These are phyloP conservation scores for Ochropacha duplaris DNA, from an alignment of 2,888 invertebrate genomes.

Conservation along the genomic window DNA sequence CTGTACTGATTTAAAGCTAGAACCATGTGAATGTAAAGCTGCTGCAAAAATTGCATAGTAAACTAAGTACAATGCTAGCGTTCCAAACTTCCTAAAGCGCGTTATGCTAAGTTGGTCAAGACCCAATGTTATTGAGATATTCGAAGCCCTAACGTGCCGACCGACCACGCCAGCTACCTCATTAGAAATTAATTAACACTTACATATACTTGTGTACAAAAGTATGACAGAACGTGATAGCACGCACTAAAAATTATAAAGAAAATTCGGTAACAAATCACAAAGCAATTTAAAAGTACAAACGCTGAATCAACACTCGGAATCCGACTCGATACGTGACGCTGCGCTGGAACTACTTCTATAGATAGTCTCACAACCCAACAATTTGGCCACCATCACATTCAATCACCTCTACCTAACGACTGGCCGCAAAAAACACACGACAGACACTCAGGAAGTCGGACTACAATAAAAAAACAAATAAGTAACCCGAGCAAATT, in stretches of 20 bases:
- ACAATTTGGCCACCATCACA: conserved; percentile 76
- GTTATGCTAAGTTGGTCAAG: conserved; percentile 26
- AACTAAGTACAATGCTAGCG: neutral
- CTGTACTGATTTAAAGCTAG: conserved; percentile 16
- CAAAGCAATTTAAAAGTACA: conserved; percentile 55
- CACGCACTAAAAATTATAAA: conserved; percentile 25
- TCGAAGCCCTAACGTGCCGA: conserved; percentile 40
- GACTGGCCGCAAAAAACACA: conserved; percentile 71
- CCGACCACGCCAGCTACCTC: conserved; percentile 36
- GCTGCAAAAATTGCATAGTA: neutral
- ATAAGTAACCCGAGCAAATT: conserved; percentile 80
- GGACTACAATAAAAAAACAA: conserved; percentile 79
- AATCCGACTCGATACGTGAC: conserved; percentile 60
- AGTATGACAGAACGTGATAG: conserved; percentile 32
- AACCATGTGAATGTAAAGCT: too few species aligned
- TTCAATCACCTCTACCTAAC: conserved; percentile 80
- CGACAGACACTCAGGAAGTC: conserved; percentile 81
- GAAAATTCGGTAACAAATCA: conserved; percentile 46
- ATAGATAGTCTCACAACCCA: conserved; percentile 33
- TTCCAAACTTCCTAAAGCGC: conserved; percentile 11
- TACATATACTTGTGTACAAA: conserved; percentile 31
- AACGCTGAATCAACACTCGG: conserved; percentile 55
- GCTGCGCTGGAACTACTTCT: conserved; percentile 20
- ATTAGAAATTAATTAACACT: conserved; percentile 69
- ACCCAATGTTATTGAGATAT: conserved; percentile 44